Percentiles rank a stretch among this genome's conserved stretches.
phyloP scores from a whole-genome alignment of 2,797 vertebrate species.

The Urophycis tenuis region DNA sequence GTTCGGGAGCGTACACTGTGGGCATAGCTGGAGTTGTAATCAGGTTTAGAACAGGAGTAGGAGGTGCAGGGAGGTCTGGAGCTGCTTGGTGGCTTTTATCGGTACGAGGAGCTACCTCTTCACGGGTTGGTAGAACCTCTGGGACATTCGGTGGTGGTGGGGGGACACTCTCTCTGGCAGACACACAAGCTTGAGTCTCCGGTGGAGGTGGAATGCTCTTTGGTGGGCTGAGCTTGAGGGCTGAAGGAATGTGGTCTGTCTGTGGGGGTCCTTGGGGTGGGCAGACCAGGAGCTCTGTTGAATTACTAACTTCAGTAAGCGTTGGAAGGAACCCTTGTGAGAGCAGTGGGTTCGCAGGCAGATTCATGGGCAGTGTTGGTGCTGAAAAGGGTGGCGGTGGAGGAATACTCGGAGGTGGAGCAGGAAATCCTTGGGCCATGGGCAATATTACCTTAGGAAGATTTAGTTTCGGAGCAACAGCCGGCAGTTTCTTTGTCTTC shows the following conservation, averaged over 20 bases:
- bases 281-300: background rate
- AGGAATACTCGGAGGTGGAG: conserved; percentile 11
- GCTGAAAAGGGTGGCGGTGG: conserved; percentile 18
- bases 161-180: conserved; percentile 42
- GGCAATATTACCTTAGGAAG: background rate
- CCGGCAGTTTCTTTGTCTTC: background rate
- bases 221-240: conserved; percentile 25
- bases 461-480: conserved; percentile 12
- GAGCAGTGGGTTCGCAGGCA: conserved; percentile 9
- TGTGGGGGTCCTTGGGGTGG: background rate
- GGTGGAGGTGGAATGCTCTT: conserved; percentile 22
- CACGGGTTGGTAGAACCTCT: conserved; percentile 28
- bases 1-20: conserved; percentile 9
- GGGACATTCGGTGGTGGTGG: conserved; percentile 36
- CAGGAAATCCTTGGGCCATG: conserved; percentile 13
- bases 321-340: conserved; percentile 15
- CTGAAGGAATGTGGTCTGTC: conserved; percentile 19
- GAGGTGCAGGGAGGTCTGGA: conserved; percentile 25
- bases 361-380: conserved; percentile 21
- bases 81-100: conserved; percentile 12
- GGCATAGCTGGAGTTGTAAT: conserved; percentile 4
- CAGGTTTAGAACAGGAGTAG: conserved; percentile 24
- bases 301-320: conserved; percentile 7
- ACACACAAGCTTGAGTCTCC: conserved; percentile 36
- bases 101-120: conserved; percentile 2